A percentile compares a stretch with the other conserved stretches of the same genome.
These are phyloP conservation scores for Apteryx owenii DNA, from an alignment of 2,113 vertebrate species.

Conservation along the genomic window DNA sequence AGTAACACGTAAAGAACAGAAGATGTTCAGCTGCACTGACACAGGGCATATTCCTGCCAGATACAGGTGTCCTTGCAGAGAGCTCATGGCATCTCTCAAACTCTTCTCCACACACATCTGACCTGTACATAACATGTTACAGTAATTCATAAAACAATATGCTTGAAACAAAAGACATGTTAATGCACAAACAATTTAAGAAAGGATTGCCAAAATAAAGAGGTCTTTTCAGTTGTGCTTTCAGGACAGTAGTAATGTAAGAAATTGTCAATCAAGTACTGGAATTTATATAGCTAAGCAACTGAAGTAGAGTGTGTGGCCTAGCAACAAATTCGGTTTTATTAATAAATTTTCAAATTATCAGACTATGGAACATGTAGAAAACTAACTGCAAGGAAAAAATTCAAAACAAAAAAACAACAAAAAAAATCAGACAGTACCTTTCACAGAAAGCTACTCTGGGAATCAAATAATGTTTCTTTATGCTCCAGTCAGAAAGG, in stretches of 20 bases:
- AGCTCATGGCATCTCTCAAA: fast-evolving
- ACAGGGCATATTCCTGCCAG: neutral
- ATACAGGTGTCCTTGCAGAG: neutral
- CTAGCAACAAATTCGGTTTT: neutral
- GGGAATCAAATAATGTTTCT: neutral
- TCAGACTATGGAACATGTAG: neutral
- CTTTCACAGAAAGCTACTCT: neutral
- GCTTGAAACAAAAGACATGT: neutral
- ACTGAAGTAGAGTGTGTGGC: neutral
- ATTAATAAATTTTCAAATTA: neutral
- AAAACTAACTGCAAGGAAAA: neutral
- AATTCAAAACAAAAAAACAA: neutral
- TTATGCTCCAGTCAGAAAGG: neutral
- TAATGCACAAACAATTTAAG: neutral
- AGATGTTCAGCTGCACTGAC: neutral
- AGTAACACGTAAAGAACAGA: fast-evolving
- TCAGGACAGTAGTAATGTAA: fast-evolving
- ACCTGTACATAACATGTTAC: neutral
- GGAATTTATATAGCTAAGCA: neutral
- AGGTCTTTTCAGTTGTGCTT: neutral
- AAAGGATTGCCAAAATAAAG: fast-evolving
- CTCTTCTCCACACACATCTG: neutral
- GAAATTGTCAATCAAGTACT: neutral
- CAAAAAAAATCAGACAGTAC: neutral
- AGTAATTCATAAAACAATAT: neutral